These are phyloP conservation scores for Beroe ovata DNA, from an alignment of 37 sponge, comb jelly and placozoan genomes.

Conservation along the genomic window DNA sequence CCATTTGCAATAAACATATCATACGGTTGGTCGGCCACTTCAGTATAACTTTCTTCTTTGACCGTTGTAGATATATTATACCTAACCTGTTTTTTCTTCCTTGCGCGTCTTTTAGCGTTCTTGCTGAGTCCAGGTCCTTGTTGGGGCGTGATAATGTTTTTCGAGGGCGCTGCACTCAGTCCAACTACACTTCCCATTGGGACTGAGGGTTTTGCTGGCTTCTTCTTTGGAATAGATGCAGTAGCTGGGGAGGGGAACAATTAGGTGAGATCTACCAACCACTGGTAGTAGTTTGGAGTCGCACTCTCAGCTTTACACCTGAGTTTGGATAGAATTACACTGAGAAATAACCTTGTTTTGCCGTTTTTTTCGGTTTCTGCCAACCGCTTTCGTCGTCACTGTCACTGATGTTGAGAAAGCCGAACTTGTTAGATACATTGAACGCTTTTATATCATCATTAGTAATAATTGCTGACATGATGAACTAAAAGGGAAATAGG, in stretches of 20 bases:
- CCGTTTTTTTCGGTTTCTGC: slow-evolving; percentile 45
- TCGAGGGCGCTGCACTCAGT: neutral
- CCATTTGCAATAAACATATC: too few species aligned
- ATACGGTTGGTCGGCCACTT: too few species aligned
- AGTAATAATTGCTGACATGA: slow-evolving; percentile 19
- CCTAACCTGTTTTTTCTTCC: slow-evolving; percentile 30
- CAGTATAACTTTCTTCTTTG: too few species aligned
- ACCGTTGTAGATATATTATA: too few species aligned
- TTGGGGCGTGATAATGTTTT: slow-evolving; percentile 20
- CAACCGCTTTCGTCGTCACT: slow-evolving; percentile 8
- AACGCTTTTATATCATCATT: slow-evolving; percentile 49
- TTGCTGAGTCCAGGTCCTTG: slow-evolving; percentile 21
- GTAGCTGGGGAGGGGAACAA: neutral
- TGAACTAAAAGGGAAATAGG: too few species aligned
- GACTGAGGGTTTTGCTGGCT: neutral
- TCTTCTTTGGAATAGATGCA: slow-evolving; percentile 9
- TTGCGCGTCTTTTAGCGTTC: slow-evolving; percentile 38
- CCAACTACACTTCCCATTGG: neutral
- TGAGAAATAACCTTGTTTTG: neutral
- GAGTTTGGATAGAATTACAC: too few species aligned
- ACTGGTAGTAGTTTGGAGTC: too few species aligned
- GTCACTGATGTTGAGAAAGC: slow-evolving; percentile 31
- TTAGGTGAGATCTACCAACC: neutral
- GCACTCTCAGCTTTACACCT: too few species aligned
- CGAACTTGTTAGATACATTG: slow-evolving; percentile 45